These are phyloP conservation scores for Leptogaster cylindrica DNA, from an alignment of 2,888 invertebrate species.

Conservation along the genomic window DNA sequence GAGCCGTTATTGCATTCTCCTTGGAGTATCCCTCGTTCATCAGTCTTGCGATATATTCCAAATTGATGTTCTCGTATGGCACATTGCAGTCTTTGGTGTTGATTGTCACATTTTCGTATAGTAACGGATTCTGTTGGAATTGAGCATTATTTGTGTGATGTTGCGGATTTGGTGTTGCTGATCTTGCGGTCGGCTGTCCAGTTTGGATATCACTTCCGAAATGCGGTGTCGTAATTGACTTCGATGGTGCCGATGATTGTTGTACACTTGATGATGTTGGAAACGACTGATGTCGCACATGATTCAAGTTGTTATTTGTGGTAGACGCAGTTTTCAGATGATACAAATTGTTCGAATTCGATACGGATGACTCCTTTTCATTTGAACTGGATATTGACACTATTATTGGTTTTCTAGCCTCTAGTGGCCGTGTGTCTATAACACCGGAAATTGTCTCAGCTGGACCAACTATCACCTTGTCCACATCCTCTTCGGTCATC, in stretches of 20 bases:
- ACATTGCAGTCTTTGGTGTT: conserved; percentile 65
- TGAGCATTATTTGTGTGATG: conserved; percentile 48
- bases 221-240: conserved; percentile 46
- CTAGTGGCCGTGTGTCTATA: conserved; percentile 68
- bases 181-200: conserved; percentile 14
- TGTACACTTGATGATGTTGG: conserved; percentile 43
- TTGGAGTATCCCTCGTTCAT: conserved; percentile 90
- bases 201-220: conserved; percentile 40
- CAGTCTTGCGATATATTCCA: conserved; percentile 87
- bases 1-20: conserved; percentile 87
- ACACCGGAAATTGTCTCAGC: conserved; percentile 76
- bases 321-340: conserved; percentile 46
- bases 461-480: conserved; percentile 69
- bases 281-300: conserved; percentile 46
- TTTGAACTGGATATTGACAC: conserved; percentile 40
- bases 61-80: conserved; percentile 86
- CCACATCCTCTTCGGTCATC: conserved; percentile 49
- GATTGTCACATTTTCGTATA: conserved; percentile 63
- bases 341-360: conserved; percentile 47
- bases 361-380: conserved; percentile 38
- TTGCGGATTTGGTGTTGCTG: conserved; percentile 42
- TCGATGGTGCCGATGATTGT: conserved; percentile 43
- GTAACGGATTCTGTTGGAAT: conserved; percentile 51
- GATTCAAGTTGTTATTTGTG: conserved; percentile 45
- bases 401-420: conserved; percentile 56